Percentiles rank a stretch among this genome's conserved stretches.
These are phyloP conservation scores for Stramonita haemastoma DNA, from an alignment of 2,888 invertebrate genomes.

Conservation along the genomic window DNA sequence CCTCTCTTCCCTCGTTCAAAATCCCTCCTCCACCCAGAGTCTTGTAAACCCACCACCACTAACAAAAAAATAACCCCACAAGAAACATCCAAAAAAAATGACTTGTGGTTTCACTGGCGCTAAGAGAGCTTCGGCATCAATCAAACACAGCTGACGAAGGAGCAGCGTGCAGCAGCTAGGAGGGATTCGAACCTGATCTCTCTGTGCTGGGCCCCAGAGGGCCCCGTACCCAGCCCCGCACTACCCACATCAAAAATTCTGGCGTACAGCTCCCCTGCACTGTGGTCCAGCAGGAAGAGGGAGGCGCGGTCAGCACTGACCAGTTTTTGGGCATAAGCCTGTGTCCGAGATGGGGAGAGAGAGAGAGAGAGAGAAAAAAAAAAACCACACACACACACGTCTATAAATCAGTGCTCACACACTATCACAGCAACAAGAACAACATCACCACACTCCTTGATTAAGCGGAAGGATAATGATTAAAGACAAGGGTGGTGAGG, in stretches of 20 bases:
- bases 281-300: conserved; percentile 87
- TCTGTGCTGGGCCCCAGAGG: conserved; percentile 41
- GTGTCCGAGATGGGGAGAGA: not conserved
- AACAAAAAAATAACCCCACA: too few species aligned
- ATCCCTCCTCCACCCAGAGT: too few species aligned
- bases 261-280: conserved; percentile 87
- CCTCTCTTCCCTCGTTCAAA: too few species aligned
- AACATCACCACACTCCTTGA: too few species aligned
- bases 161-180: not conserved
- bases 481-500: too few species aligned
- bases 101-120: not conserved
- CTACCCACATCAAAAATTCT: conserved; percentile 85
- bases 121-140: not conserved
- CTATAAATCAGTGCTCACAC: too few species aligned
- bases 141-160: not conserved
- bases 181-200: conserved; percentile 57
- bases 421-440: too few species aligned
- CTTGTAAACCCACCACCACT: too few species aligned
- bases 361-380: not conserved
- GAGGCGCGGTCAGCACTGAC: conserved; percentile 91
- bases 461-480: too few species aligned
- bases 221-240: conserved; percentile 51
- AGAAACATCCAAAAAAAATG: not conserved
- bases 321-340: conserved; percentile 87
- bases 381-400: not conserved